phyloP scores from a whole-genome alignment of 2,888 invertebrate species.

The Apeira syringaria region DNA sequence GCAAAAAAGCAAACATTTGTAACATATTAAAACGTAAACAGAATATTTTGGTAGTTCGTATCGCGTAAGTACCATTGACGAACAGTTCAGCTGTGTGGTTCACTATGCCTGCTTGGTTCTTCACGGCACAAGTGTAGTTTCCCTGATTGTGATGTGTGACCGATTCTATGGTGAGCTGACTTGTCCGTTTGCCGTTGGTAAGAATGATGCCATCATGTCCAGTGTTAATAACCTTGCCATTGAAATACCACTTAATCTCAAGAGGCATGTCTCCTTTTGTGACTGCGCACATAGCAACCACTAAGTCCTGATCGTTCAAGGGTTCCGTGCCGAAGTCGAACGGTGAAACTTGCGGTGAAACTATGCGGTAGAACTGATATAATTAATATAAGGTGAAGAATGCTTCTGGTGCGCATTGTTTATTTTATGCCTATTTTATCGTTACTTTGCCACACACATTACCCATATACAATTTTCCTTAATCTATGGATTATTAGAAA shows the following conservation, averaged over 20 bases:
- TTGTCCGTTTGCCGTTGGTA: slow-evolving; percentile 82
- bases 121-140: slow-evolving; percentile 85
- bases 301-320: slow-evolving; percentile 87
- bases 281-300: slow-evolving; percentile 88
- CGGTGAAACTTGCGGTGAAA: slow-evolving; percentile 88
- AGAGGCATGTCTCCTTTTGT: slow-evolving; percentile 91
- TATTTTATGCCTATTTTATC: slow-evolving; percentile 1
- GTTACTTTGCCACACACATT: slow-evolving; percentile 29
- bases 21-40: neutral
- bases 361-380: no score
- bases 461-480: slow-evolving; percentile 10
- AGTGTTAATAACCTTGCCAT: slow-evolving; percentile 64
- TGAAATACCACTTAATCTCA: slow-evolving; percentile 88
- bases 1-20: slow-evolving; percentile 27
- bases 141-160: slow-evolving; percentile 85
- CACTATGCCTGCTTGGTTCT: slow-evolving; percentile 82
- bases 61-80: slow-evolving; percentile 64
- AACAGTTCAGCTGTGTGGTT: slow-evolving; percentile 81
- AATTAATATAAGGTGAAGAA: slow-evolving; percentile 19
- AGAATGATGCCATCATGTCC: slow-evolving; percentile 80
- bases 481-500: neutral
- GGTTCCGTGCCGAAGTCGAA: slow-evolving; percentile 88
- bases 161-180: slow-evolving; percentile 85
- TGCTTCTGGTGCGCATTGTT: neutral
- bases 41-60: neutral